Percentiles rank a stretch among this genome's conserved stretches.
Evolutionary conservation across 1,140 invertebrate species (phyloP).

Genomic region (Brachionus sp.): DNA sequence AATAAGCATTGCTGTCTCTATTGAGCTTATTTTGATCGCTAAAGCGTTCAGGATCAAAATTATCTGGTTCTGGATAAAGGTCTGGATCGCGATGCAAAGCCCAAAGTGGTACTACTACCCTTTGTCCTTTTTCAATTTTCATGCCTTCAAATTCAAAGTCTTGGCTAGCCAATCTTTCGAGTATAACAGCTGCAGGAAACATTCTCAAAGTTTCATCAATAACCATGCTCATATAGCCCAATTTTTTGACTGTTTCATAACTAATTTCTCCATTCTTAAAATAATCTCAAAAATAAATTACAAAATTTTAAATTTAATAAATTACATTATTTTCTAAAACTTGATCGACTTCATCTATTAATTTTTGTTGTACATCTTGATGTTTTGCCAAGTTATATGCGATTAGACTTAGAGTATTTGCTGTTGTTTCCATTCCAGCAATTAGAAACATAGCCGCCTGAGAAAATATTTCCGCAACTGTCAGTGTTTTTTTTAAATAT

Average conservation of each 20-base stretch:
- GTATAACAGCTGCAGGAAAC: conserved; percentile 48
- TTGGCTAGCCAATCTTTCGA: conserved; percentile 48
- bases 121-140: conserved; percentile 61
- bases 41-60: conserved; percentile 66
- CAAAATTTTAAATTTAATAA: not conserved
- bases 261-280: conserved; percentile 58
- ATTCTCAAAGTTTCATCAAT: conserved; percentile 51
- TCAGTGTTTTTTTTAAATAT: conserved; percentile 46
- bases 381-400: conserved; percentile 64
- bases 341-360: conserved; percentile 62
- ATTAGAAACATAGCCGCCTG: conserved; percentile 65
- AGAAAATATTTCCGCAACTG: conserved; percentile 67
- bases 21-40: conserved; percentile 48
- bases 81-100: conserved; percentile 66
- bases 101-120: conserved; percentile 64
- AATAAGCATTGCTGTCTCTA: conserved; percentile 53
- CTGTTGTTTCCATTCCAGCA: conserved; percentile 67
- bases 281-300: not conserved
- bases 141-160: conserved; percentile 52
- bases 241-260: conserved; percentile 63
- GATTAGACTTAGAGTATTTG: conserved; percentile 62
- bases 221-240: conserved; percentile 63
- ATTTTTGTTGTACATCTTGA: conserved; percentile 62
- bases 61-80: conserved; percentile 64
- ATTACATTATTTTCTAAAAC: conserved; percentile 56